Conservation (phyloP, 2,113 vertebrate species). For the Mobula hypostoma region DNA sequence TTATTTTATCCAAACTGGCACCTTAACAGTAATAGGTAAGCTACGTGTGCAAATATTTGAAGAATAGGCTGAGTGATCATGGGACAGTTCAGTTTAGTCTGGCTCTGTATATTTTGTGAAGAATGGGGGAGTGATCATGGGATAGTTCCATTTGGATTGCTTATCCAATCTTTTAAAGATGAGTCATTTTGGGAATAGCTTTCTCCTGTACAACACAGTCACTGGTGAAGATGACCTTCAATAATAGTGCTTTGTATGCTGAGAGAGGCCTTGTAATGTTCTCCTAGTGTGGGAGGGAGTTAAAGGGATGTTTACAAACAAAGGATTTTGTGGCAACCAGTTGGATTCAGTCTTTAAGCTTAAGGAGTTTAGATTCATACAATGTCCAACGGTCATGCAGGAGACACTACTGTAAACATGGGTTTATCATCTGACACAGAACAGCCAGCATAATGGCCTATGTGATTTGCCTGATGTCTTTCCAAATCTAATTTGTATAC, state of each 20-base stretch:
- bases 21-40: background rate
- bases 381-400: conserved; percentile 30
- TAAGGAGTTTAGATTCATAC: conserved; percentile 31
- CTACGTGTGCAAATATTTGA: background rate
- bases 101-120: background rate
- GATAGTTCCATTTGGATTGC: background rate
- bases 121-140: background rate
- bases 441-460: background rate
- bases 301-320: conserved; percentile 39
- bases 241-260: background rate
- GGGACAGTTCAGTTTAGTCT: background rate
- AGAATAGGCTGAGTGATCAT: background rate
- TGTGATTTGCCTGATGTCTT: background rate
- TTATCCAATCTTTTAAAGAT: background rate
- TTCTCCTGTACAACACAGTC: background rate
- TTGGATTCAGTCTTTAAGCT: conserved; percentile 46
- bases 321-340: background rate
- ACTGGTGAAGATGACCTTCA: background rate
- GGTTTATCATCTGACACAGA: background rate
- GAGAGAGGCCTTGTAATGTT: background rate
- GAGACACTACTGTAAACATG: background rate
- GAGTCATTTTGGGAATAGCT: background rate
- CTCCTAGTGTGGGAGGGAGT: background rate
- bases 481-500: background rate
- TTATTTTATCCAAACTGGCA: background rate